Base-by-base conservation (phyloP, 2,888 invertebrate species). In the Yponomeuta sedellus region DNA sequence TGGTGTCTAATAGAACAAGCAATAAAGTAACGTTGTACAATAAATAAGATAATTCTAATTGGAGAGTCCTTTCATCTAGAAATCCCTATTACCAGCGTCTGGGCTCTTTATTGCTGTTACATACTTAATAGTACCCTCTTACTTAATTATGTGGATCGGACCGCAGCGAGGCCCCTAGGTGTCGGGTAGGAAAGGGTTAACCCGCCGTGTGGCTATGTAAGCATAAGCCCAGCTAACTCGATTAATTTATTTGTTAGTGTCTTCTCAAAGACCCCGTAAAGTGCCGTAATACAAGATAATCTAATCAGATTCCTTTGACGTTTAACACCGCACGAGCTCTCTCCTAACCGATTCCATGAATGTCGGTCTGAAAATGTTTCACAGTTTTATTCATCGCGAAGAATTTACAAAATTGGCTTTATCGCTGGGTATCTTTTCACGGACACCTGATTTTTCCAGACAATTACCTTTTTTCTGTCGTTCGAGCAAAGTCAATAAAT, bases 101-200 rank as follows among this genome's bases (percentile, higher is more conserved):
- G 73, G 74, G 70, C 76, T 77, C 79, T 84, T 84, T 86, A 87
- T 88, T 83, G 82, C 85, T 85, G 80, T 82, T 87, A 86, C 86
- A 88, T 87, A 83, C 85, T 86, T 88, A 85, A 87, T 86, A 83
- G 80, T 83, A 82, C 83, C 85, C 86, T 84, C 78, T 85, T 87
- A 84, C 81, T 88, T 88, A 88, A 89, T 89, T 88, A 89, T 87
- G 83, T 83, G 85, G 78, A 82, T 79, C 81, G 81, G 77, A 77
- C 81, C 77, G 74, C 78, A 77, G 73, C 74, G 72, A 74, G 74
- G 75, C 73, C 70, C 72, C 74, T 72, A 74, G 74, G 75, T 73
- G 70, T 72, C 71, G 74, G 73, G 71, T 73, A 72, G 74, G 44
- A 73, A 82, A 80, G 83, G 85, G 82, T 81, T 81, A 69, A 72